A percentile compares a stretch with the other conserved stretches of the same genome.
These are phyloP conservation scores for Phyllostomus discolor DNA, from an alignment of 2,113 vertebrate genomes.

Conservation along the genomic window DNA sequence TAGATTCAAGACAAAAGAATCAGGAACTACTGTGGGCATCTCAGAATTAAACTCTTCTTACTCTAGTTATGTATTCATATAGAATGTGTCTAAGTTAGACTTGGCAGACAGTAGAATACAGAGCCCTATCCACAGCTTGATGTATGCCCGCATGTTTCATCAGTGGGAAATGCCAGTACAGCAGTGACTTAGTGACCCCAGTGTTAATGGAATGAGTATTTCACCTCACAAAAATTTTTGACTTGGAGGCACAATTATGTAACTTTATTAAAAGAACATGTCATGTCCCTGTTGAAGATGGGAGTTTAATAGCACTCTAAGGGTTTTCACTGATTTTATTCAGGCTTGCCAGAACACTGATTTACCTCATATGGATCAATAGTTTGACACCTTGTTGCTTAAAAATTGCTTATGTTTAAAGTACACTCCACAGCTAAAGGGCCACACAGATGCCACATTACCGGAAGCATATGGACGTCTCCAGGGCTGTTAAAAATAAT, in stretches of 20 bases:
- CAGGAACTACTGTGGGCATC: not conserved
- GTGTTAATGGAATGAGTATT: slow-evolving; percentile 20
- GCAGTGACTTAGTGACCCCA: not conserved
- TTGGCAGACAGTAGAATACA: accelerated
- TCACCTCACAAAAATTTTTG: not conserved
- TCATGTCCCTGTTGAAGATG: not conserved
- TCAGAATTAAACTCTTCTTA: not conserved
- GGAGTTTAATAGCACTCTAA: not conserved
- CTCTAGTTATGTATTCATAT: not conserved
- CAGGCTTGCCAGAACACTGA: not conserved
- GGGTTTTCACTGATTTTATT: slow-evolving; percentile 18
- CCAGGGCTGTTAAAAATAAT: slow-evolving; percentile 70
- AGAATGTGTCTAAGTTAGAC: not conserved
- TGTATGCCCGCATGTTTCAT: not conserved
- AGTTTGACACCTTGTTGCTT: slow-evolving; percentile 69
- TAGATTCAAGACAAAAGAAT: not conserved
- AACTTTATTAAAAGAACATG: slow-evolving; percentile 27
- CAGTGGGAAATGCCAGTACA: not conserved
- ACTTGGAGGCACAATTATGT: slow-evolving; percentile 10
- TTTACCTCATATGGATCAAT: slow-evolving; percentile 38
- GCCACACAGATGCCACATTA: slow-evolving; percentile 63
- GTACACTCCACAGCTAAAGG: slow-evolving; percentile 46
- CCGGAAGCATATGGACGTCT: slow-evolving; percentile 69
- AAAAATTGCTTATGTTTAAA: slow-evolving; percentile 70
- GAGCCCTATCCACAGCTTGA: not conserved